Conservation (phyloP, 1,140 invertebrate genomes). For the Saccostrea echinata region DNA sequence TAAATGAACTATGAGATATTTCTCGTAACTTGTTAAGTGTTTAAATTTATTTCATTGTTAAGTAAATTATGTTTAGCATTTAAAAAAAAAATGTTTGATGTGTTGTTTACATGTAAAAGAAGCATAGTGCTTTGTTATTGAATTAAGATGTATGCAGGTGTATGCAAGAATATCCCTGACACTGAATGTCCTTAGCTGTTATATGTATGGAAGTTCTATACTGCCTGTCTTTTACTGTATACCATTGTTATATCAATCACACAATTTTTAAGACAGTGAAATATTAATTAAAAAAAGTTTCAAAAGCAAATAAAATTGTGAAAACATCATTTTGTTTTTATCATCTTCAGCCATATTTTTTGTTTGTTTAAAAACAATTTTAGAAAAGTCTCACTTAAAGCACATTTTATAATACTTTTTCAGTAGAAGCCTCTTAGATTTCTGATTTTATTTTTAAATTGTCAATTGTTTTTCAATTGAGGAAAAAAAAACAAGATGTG, state of each 20-base stretch:
- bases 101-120: neutral
- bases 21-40: neutral
- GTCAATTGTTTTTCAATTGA: too few species aligned
- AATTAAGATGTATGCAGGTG: neutral
- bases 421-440: too few species aligned
- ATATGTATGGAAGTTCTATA: neutral
- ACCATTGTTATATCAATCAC: conserved; percentile 23
- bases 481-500: too few species aligned
- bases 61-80: neutral
- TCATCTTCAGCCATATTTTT: too few species aligned
- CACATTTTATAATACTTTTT: too few species aligned
- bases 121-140: conserved; percentile 6
- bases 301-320: neutral
- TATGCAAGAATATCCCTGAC: neutral
- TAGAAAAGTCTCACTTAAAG: too few species aligned
- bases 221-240: neutral
- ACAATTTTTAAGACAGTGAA: conserved; percentile 14
- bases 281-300: neutral
- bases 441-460: too few species aligned
- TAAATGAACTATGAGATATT: neutral
- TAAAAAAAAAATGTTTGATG: neutral
- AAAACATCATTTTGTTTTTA: too few species aligned
- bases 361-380: too few species aligned
- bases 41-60: conserved; percentile 2
- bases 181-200: neutral